These are phyloP conservation scores for Neolamprologus falcicula DNA, from an alignment of 2,113 vertebrate species.

Conservation along the genomic window DNA sequence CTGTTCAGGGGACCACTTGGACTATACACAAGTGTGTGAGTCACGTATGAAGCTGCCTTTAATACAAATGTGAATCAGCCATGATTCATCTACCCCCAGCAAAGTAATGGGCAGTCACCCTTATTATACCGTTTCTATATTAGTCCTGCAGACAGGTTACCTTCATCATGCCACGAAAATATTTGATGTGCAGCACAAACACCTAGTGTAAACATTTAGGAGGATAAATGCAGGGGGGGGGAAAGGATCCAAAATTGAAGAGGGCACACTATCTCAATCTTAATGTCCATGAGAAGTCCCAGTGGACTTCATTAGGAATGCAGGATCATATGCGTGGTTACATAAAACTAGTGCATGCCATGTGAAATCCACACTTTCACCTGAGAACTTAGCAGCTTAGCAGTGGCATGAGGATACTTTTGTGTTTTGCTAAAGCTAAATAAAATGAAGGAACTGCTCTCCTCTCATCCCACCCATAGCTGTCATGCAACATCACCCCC, in stretches of 20 bases:
- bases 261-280: background rate
- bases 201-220: background rate
- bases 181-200: background rate
- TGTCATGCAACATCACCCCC: slow-evolving; percentile 26
- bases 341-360: background rate
- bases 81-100: slow-evolving; percentile 49
- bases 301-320: slow-evolving; percentile 8
- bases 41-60: slow-evolving; percentile 30
- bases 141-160: slow-evolving; percentile 4
- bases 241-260: background rate
- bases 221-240: background rate
- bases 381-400: background rate
- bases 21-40: slow-evolving; percentile 32
- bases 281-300: background rate
- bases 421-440: background rate
- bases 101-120: slow-evolving; percentile 18
- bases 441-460: background rate
- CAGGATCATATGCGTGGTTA: background rate
- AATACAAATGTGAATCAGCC: slow-evolving; percentile 29
- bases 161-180: background rate
- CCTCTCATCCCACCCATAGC: slow-evolving; percentile 4
- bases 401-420: background rate
- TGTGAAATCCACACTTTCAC: background rate
- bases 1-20: slow-evolving; percentile 23
- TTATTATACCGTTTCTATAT: slow-evolving; percentile 21